Percentiles rank a stretch among this genome's conserved stretches.
Conservation (phyloP, 2,888 invertebrate genomes). For the Keiferia lycopersicella region DNA sequence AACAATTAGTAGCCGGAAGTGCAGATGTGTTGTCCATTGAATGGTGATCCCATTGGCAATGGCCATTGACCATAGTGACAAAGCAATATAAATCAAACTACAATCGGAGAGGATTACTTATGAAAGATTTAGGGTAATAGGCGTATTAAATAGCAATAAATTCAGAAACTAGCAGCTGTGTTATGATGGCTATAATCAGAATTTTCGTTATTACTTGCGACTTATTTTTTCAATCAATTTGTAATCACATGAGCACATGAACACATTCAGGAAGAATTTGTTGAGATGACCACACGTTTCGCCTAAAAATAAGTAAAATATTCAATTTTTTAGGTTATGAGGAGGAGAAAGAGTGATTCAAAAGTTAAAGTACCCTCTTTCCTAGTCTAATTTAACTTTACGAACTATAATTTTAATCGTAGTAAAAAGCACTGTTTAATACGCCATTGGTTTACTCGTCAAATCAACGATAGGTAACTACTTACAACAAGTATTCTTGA, state of each 20-base stretch:
- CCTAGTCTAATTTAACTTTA: too few relatives aligned
- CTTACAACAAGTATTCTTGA: neutral
- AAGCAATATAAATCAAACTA: constrained; percentile 22
- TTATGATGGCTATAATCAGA: neutral
- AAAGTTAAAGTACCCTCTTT: too few relatives aligned
- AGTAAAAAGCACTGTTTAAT: too few relatives aligned
- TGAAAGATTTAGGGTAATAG: neutral
- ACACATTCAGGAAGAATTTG: too few relatives aligned
- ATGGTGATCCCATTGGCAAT: constrained; percentile 38
- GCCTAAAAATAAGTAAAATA: too few relatives aligned
- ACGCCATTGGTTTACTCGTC: too few relatives aligned
- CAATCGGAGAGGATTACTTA: neutral
- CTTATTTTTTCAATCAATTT: neutral
- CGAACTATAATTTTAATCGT: too few relatives aligned
- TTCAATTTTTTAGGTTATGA: too few relatives aligned
- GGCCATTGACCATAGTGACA: constrained; percentile 14
- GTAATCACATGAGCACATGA: too few relatives aligned
- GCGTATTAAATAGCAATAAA: neutral
- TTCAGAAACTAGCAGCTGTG: constrained; percentile 8
- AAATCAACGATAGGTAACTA: neutral
- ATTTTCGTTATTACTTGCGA: neutral
- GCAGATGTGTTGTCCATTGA: constrained; percentile 46
- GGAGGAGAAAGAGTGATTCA: too few relatives aligned
- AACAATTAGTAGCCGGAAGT: constrained; percentile 46
- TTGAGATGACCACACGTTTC: too few relatives aligned